These are phyloP conservation scores for Brienomyrus longianalis DNA, from an alignment of 2,113 vertebrate genomes.

Conservation along the genomic window DNA sequence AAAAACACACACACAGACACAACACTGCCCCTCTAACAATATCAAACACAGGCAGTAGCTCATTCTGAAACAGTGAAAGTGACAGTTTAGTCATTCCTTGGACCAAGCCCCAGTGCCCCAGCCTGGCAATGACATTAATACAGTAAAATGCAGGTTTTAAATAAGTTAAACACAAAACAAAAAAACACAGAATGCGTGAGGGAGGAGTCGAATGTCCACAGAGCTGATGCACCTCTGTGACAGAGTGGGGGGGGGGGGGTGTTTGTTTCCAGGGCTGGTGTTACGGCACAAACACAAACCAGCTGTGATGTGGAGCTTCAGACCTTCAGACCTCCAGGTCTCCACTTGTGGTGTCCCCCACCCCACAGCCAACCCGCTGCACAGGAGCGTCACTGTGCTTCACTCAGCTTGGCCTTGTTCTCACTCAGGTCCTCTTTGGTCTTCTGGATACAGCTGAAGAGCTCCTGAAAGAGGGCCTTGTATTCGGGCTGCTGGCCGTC, in stretches of 20 bases:
- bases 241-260: not conserved
- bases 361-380: not conserved
- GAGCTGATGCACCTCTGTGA: not conserved
- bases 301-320: constrained; percentile 25
- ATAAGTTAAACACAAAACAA: not conserved
- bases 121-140: not conserved
- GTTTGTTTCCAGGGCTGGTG: constrained; percentile 45
- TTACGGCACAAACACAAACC: constrained; percentile 37
- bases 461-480: constrained; percentile 84
- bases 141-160: constrained; percentile 5
- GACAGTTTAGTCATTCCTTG: not conserved
- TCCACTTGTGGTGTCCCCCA: not conserved
- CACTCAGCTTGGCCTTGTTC: constrained; percentile 50
- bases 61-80: not conserved
- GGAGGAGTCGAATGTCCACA: not conserved
- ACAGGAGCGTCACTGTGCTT: constrained; percentile 11
- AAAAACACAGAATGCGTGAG: not conserved
- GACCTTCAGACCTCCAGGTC: constrained; percentile 10
- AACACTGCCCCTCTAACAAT: not conserved
- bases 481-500: constrained; percentile 71
- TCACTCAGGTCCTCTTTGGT: constrained; percentile 84
- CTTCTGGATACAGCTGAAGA: constrained; percentile 87
- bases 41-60: not conserved
- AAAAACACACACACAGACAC: not conserved
- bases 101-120: not conserved